Evolutionary conservation across 2,888 invertebrate genomes (phyloP), one percentile per base, ranked within the genome.

Genomic region (Xestia c-nigrum): DNA sequence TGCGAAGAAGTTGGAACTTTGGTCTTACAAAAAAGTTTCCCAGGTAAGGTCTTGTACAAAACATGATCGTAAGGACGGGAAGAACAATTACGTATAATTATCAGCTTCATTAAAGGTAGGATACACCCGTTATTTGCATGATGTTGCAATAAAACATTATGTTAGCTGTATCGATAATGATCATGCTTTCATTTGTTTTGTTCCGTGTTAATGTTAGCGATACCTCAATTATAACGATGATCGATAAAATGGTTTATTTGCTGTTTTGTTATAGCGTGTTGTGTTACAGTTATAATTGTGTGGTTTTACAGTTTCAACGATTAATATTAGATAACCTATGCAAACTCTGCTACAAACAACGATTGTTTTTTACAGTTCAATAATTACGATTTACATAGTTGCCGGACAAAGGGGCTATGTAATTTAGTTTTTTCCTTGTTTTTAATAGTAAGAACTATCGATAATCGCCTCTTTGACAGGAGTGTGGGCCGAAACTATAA

Each of bases 171-270:
- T n/a, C 1, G 69, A 76, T 72, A 70, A 57, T 73, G 5, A 50
- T 57, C 72, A 43, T 40, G 68, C 24, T 47, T 70, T 67, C 55
- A 63, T 81, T 76, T 69, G 40, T 69, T 64, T 73, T 43, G 71
- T 68, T 65, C 19, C 63, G 38, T 82, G 81, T 71, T 47, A 6
- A 14, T n/a, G 31, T n/a, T 52, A 52, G 24, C 59, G 57, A 64
- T 65, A 70, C 57, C 64, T 64, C 57, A 65, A 78, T 65, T 71
- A 73, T n/a, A 64, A 61, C 31, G 14, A 21, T 5, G 24, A 0
- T 31, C 38, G 50, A 73, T 67, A 59, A 81, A 31, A 16, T 59
- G 67, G 67, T 68, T 40, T 68, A 61, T 52, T 73, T 73, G 43
- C 57, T 31, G 46, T 70, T 66, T 69, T 46, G 21, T 38, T 66